Conservation (phyloP, 2,113 vertebrate genomes). For the Neogobius melanostomus region DNA sequence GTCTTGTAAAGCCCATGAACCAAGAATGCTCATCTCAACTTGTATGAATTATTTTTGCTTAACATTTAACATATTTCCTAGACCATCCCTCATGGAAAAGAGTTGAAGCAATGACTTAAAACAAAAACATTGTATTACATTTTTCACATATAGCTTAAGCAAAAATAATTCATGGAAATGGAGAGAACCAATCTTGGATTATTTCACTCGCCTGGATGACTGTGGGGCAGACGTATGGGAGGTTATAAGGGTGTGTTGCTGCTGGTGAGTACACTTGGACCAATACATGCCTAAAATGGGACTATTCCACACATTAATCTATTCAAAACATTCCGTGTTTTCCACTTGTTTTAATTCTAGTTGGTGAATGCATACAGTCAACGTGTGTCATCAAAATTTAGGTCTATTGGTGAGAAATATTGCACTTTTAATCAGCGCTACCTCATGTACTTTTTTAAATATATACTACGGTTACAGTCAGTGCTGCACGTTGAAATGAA, state of each 20-base stretch:
- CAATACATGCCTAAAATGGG: constrained; percentile 51
- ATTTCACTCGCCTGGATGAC: not conserved
- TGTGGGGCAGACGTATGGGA: constrained; percentile 36
- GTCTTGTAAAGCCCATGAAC: constrained; percentile 46
- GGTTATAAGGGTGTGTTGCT: constrained; percentile 77
- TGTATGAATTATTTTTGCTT: constrained; percentile 66
- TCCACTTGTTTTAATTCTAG: constrained; percentile 41
- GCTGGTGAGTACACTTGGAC: constrained; percentile 70
- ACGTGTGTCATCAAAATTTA: constrained; percentile 33
- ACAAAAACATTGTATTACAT: not conserved
- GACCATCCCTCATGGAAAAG: not conserved
- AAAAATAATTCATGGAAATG: too few relatives aligned
- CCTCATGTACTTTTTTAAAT: not conserved
- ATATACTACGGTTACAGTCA: constrained; percentile 32
- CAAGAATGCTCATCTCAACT: constrained; percentile 61
- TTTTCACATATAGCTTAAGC: too few relatives aligned
- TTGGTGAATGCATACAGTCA: constrained; percentile 37
- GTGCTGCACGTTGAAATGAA: constrained; percentile 26
- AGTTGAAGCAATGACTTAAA: not conserved
- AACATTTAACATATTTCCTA: constrained; percentile 39
- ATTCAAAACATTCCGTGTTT: constrained; percentile 67
- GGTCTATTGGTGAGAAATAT: constrained; percentile 45
- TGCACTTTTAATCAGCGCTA: constrained; percentile 41
- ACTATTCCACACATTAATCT: constrained; percentile 66
- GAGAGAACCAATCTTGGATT: not conserved